A percentile compares a stretch with the other conserved stretches of the same genome.
Conservation (phyloP, 2,888 invertebrate species). For the Phaedon cochleariae region DNA sequence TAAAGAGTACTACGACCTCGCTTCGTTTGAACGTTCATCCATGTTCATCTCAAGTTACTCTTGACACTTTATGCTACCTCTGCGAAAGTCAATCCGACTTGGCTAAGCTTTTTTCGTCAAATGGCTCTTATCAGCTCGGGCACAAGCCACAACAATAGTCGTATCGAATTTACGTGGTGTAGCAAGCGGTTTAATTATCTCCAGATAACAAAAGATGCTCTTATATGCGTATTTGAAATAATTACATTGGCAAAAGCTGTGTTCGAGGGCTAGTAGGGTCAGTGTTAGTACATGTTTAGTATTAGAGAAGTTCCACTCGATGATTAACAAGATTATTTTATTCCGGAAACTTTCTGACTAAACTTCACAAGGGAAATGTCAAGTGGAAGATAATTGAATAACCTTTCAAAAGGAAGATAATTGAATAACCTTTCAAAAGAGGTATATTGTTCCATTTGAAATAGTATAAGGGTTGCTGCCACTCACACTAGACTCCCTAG, state of each 20-base stretch:
- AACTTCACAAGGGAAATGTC: too few relatives aligned
- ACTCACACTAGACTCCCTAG: too few relatives aligned
- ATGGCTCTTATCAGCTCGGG: slow-evolving; percentile 33
- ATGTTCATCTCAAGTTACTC: slow-evolving; percentile 6
- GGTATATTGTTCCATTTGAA: too few relatives aligned
- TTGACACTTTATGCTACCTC: slow-evolving; percentile 1
- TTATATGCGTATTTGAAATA: slow-evolving; percentile 6
- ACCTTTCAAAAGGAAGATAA: too few relatives aligned
- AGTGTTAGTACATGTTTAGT: background rate
- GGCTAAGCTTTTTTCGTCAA: slow-evolving; percentile 16
- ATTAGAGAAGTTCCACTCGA: too few relatives aligned
- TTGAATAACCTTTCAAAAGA: too few relatives aligned
- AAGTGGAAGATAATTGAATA: too few relatives aligned
- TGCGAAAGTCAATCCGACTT: slow-evolving; percentile 9
- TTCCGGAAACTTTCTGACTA: too few relatives aligned
- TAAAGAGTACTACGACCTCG: slow-evolving; percentile 17
- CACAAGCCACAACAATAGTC: slow-evolving; percentile 39
- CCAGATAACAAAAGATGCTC: slow-evolving; percentile 9
- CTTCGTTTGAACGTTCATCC: slow-evolving; percentile 4
- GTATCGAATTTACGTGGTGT: slow-evolving; percentile 33
- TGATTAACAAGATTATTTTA: too few relatives aligned
- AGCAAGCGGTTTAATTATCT: slow-evolving; percentile 24
- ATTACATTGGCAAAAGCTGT: background rate
- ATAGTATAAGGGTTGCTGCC: too few relatives aligned
- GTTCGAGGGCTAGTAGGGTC: background rate